phyloP scores from a whole-genome alignment of 2,113 vertebrate species.

The Tragelaphus scriptus region DNA sequence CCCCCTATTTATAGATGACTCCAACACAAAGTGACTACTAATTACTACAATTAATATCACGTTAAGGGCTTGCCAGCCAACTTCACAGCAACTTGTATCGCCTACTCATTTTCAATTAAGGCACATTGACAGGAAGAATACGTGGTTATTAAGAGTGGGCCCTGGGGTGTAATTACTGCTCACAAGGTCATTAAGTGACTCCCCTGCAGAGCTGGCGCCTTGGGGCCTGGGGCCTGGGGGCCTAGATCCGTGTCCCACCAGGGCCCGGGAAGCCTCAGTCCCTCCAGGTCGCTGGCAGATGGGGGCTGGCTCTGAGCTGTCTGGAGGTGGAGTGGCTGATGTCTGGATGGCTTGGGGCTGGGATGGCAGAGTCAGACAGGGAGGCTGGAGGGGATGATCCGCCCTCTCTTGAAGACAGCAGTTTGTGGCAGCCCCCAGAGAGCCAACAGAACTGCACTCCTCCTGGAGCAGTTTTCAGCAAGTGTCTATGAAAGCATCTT shows the following conservation, averaged over 20 bases:
- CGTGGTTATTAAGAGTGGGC: constrained; percentile 78
- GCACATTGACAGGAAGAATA: constrained; percentile 81
- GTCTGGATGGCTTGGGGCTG: not conserved
- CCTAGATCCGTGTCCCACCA: not conserved
- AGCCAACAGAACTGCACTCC: not conserved
- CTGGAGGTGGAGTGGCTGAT: not conserved
- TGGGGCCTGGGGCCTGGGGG: not conserved
- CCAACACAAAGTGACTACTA: constrained; percentile 86
- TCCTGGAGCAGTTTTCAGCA: not conserved
- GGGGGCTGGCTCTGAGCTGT: not conserved
- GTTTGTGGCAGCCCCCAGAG: not conserved
- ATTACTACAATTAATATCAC: constrained; percentile 87
- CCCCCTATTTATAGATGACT: constrained; percentile 86
- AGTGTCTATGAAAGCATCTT: not conserved
- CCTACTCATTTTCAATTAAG: constrained; percentile 86
- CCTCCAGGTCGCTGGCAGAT: not conserved
- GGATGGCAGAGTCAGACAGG: not conserved
- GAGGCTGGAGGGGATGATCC: not conserved
- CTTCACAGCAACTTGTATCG: constrained; percentile 79
- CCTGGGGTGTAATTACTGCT: constrained; percentile 81
- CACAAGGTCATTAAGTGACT: constrained; percentile 77
- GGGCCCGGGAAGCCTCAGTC: not conserved
- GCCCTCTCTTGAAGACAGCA: not conserved
- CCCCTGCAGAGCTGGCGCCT: constrained; percentile 47
- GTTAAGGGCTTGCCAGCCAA: constrained; percentile 80